phyloP scores from a whole-genome alignment of 1,140 invertebrate species.

The Eufriesea mexicana region DNA sequence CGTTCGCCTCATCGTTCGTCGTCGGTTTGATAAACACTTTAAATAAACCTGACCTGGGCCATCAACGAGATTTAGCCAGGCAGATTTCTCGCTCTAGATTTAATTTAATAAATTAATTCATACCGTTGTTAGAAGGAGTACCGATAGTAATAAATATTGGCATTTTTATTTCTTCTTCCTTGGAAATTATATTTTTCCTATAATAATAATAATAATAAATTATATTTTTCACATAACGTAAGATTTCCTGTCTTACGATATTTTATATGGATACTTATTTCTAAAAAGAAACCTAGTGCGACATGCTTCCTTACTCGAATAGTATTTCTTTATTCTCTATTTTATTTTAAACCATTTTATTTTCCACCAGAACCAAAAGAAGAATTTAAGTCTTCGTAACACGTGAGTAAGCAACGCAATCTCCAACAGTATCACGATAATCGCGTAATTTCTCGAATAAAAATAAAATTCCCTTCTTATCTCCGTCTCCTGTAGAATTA shows the following conservation, averaged over 20 bases:
- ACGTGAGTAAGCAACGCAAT: not conserved
- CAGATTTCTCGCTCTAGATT: not conserved
- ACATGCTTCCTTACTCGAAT: not conserved
- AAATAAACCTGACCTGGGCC: not conserved
- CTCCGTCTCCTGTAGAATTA: not conserved
- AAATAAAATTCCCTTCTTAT: not conserved
- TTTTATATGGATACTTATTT: not conserved
- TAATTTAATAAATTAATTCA: too few relatives aligned
- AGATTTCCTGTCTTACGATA: not conserved
- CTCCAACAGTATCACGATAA: not conserved
- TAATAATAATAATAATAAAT: too few relatives aligned
- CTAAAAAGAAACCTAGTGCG: not conserved
- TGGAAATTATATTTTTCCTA: not conserved
- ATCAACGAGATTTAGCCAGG: not conserved
- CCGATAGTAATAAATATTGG: not conserved
- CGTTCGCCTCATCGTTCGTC: not conserved
- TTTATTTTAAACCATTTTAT: not conserved
- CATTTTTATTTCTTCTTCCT: not conserved
- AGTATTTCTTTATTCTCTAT: not conserved
- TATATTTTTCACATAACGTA: not conserved
- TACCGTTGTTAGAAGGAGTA: not conserved
- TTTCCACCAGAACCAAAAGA: too few relatives aligned
- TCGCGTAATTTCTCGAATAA: not conserved
- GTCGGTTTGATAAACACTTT: slow-evolving; percentile 30
- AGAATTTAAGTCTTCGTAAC: not conserved